Conservation (phyloP, 2,888 invertebrate species). For the Lasioglossum morio region DNA sequence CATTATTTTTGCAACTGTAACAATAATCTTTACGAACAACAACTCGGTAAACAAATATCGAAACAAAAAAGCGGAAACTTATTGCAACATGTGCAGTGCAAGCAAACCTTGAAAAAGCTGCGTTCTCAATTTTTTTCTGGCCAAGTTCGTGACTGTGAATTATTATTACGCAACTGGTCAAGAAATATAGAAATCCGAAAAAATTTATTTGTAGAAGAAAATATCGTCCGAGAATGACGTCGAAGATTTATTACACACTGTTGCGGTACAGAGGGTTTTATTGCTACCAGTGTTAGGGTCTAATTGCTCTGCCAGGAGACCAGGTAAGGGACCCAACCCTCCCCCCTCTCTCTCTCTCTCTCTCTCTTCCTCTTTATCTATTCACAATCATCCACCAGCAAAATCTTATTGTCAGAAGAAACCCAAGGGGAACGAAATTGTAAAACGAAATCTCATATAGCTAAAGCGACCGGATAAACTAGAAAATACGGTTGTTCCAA, state of each 20-base stretch:
- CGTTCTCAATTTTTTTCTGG: background rate
- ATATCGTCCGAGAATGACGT: constrained; percentile 18
- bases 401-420: background rate
- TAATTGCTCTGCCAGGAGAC: constrained; percentile 47
- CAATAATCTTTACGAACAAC: too few species aligned
- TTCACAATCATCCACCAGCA: background rate
- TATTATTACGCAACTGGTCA: background rate
- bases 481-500: constrained; percentile 16
- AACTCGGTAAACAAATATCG: too few species aligned
- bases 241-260: constrained; percentile 44
- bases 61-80: background rate
- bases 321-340: constrained; percentile 12
- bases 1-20: background rate
- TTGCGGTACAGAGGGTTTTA: constrained; percentile 50
- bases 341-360: background rate
- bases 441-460: background rate
- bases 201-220: background rate
- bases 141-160: background rate
- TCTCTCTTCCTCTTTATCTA: background rate
- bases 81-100: background rate
- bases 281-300: constrained; percentile 34
- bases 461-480: constrained; percentile 31
- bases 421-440: background rate
- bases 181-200: background rate
- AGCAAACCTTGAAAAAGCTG: background rate